Percentiles rank a stretch among this genome's conserved stretches.
These are phyloP conservation scores for Dasysyrphus tricinctus DNA, from an alignment of 2,888 invertebrate genomes.

Conservation along the genomic window DNA sequence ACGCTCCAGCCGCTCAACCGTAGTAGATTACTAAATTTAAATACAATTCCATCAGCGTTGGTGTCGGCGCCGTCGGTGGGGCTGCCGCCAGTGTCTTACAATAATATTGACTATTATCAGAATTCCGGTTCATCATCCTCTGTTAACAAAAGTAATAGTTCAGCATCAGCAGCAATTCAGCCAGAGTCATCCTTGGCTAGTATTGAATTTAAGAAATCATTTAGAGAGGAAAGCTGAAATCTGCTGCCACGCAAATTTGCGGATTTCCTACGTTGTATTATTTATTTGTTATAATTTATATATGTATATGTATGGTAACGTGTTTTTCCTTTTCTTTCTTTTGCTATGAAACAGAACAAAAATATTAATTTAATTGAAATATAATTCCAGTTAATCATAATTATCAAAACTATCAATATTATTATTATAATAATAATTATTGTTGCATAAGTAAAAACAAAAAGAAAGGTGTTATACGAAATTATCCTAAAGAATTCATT, in stretches of 20 bases:
- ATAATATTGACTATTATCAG: background rate
- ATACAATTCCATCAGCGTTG: constrained; percentile 3
- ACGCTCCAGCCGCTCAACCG: background rate
- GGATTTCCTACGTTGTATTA: constrained; percentile 56
- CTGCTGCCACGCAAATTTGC: constrained; percentile 56
- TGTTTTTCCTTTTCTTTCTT: background rate
- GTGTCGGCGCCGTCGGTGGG: background rate
- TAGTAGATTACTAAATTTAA: constrained; percentile 26
- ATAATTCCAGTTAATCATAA: constrained; percentile 9
- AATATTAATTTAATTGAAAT: background rate
- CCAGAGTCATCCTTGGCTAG: constrained; percentile 9
- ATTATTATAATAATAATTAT: constrained; percentile 5
- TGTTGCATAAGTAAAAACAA: constrained; percentile 10
- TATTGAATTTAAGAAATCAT: constrained; percentile 49
- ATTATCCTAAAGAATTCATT: background rate
- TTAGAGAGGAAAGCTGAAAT: constrained; percentile 64
- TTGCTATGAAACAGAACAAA: constrained; percentile 4
- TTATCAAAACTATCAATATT: background rate
- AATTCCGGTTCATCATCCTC: background rate
- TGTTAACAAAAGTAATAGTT: constrained; percentile 1
- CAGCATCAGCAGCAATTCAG: constrained; percentile 14
- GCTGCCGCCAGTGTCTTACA: background rate
- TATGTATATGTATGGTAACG: constrained; percentile 1
- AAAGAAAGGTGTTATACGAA: constrained; percentile 5
- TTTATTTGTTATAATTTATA: constrained; percentile 67